Conservation (phyloP, 2,888 invertebrate species). For the Oscheius sp. region DNA sequence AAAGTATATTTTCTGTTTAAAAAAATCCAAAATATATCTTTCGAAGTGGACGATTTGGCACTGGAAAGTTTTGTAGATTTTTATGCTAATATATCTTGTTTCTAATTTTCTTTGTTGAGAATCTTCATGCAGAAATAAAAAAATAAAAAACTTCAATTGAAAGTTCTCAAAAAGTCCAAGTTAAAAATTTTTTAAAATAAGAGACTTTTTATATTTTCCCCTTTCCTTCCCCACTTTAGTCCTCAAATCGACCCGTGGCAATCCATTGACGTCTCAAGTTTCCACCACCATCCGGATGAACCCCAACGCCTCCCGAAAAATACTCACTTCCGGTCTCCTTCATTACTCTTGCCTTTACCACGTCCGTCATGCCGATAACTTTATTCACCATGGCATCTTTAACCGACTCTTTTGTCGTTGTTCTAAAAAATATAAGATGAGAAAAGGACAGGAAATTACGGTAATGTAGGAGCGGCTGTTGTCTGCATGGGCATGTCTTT, state of each 20-base stretch:
- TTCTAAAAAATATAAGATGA: constrained; percentile 41
- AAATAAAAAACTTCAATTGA: no score
- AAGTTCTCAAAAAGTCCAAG: no score
- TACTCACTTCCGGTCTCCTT: constrained; percentile 66
- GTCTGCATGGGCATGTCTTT: constrained; percentile 31
- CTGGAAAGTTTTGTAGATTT: no score
- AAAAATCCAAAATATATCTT: no score
- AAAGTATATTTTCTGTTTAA: no score
- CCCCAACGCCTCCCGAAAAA: background rate
- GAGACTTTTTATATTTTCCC: background rate
- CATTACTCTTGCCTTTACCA: constrained; percentile 66
- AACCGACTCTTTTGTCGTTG: constrained; percentile 56
- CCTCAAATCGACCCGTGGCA: background rate
- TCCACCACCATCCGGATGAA: background rate
- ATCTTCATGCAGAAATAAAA: no score
- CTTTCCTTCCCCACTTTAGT: constrained; percentile 3
- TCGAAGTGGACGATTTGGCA: no score
- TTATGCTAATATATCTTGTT: no score
- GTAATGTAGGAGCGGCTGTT: background rate
- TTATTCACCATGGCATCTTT: constrained; percentile 59
- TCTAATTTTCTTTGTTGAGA: no score
- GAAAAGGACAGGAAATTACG: background rate
- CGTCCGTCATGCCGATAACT: constrained; percentile 64
- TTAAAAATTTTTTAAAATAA: background rate
- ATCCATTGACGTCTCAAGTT: constrained; percentile 18